Conservation (phyloP, 1,140 invertebrate genomes). For the Caerostris extrusa region DNA sequence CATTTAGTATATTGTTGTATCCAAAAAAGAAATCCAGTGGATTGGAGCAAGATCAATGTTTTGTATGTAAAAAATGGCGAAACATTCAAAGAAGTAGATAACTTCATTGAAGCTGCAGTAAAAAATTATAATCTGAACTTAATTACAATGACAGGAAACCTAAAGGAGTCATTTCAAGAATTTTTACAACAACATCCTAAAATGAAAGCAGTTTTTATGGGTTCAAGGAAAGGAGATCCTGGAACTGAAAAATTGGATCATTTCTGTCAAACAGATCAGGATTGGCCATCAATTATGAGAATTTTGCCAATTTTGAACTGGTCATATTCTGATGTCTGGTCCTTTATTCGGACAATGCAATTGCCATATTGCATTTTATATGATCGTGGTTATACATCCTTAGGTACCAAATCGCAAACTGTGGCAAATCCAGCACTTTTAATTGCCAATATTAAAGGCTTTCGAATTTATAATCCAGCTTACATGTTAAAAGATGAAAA, state of each 20-base stretch:
- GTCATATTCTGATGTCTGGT: constrained; percentile 94
- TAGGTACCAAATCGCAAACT: constrained; percentile 91
- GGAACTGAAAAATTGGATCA: constrained; percentile 81
- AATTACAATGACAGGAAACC: constrained; percentile 27
- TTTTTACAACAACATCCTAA: constrained; percentile 82
- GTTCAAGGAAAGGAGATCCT: constrained; percentile 92
- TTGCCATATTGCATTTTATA: constrained; percentile 95
- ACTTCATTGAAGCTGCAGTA: constrained; percentile 88
- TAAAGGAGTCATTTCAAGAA: constrained; percentile 1
- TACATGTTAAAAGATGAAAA: constrained; percentile 87
- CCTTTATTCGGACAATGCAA: constrained; percentile 88
- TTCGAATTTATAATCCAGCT: constrained; percentile 88
- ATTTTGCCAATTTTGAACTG: constrained; percentile 94
- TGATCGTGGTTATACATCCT: constrained; percentile 85
- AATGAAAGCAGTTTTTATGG: constrained; percentile 93
- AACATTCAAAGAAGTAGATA: constrained; percentile 92
- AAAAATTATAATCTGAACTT: constrained; percentile 82
- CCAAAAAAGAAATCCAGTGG: constrained; percentile 82
- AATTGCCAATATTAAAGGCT: constrained; percentile 82
- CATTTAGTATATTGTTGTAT: constrained; percentile 87
- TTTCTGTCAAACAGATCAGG: constrained; percentile 86
- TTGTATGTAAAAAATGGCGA: constrained; percentile 87
- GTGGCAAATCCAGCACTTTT: constrained; percentile 88
- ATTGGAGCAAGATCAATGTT: constrained; percentile 85
- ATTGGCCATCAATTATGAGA: constrained; percentile 93